Evolutionary conservation across 2,888 invertebrate species (phyloP), one percentile per base, ranked within the genome.

Genomic region (Noctua janthe): DNA sequence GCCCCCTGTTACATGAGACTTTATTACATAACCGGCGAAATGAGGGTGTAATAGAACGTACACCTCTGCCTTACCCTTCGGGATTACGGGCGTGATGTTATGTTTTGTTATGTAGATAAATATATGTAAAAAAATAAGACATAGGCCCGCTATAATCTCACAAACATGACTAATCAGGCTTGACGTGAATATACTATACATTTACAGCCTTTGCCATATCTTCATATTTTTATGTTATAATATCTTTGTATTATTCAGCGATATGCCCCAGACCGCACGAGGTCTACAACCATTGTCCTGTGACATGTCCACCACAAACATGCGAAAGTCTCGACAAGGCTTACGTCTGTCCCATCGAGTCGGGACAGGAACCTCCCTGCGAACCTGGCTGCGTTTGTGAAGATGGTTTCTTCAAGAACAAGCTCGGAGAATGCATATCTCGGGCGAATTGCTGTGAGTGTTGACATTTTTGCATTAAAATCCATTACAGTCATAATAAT

Each of bases 281-380:
- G 80, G 77, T 87, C 35, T 90, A 82, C 62, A 56, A 87, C 20
- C 4, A 49, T 11, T 93, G 92, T 74, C 86, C 90, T 0, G 71
- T 51, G 5, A 64, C 70, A 20, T 93, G 93, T 69, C 92, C 92
- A 17, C 88, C 91, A 13, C 88, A 84, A 76, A 88, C 86, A 10
- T 93, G 92, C 43, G 91, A 87, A 47, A 85, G 84, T 71, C 81
- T 90, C 2, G 84, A 77, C 17, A 76, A 8, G 80, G 59, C n/a
- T 62, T 86, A 87, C 51, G 11, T 11, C 17, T 88, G 90, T 74
- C 77, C 84, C 15, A 75, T 87, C 7, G 47, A 69, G 17, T 1
- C 4, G 4, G 74, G 75, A 11, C 3, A 83, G 15, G 35, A 76
- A 2, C 71, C 71, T 47, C 67, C 72, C 7, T 88, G 87, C 51